These are phyloP conservation scores for Cinclus cinclus DNA, from an alignment of 2,113 vertebrate genomes.

Conservation along the genomic window DNA sequence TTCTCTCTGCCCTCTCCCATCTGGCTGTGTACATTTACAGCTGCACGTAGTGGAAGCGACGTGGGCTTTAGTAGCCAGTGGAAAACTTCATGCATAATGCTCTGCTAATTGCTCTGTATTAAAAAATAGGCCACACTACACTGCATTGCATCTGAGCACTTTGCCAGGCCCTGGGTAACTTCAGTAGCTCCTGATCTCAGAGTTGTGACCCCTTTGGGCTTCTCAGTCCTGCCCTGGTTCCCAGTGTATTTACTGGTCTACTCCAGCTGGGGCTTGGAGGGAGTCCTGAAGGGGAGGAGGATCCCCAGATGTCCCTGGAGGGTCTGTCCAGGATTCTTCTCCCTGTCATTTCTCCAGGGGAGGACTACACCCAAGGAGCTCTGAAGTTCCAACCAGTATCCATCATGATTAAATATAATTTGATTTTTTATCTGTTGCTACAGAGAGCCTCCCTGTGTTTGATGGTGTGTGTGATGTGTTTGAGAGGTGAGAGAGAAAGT, in stretches of 20 bases:
- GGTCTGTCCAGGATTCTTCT: neutral
- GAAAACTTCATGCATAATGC: neutral
- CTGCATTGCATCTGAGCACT: neutral
- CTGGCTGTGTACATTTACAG: neutral
- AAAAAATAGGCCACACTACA: neutral
- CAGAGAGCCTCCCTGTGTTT: neutral
- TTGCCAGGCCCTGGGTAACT: neutral
- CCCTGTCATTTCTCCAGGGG: neutral
- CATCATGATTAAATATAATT: neutral
- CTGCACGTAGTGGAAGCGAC: neutral
- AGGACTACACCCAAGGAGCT: neutral
- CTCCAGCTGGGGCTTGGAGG: neutral
- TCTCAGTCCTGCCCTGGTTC: neutral
- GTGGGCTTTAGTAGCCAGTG: neutral
- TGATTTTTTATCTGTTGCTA: neutral
- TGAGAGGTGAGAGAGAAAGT: neutral
- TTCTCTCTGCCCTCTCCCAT: neutral
- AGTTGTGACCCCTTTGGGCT: neutral
- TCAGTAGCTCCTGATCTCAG: neutral
- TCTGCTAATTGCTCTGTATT: conserved; percentile 6
- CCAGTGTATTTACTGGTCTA: neutral
- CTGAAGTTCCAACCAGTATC: neutral
- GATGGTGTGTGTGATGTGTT: neutral
- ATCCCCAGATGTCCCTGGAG: neutral
- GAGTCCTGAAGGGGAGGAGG: neutral